Percentiles rank a stretch among this genome's conserved stretches.
Evolutionary conservation across 2,113 vertebrate species (phyloP).

Genomic region (Cardinalis cardinalis): DNA sequence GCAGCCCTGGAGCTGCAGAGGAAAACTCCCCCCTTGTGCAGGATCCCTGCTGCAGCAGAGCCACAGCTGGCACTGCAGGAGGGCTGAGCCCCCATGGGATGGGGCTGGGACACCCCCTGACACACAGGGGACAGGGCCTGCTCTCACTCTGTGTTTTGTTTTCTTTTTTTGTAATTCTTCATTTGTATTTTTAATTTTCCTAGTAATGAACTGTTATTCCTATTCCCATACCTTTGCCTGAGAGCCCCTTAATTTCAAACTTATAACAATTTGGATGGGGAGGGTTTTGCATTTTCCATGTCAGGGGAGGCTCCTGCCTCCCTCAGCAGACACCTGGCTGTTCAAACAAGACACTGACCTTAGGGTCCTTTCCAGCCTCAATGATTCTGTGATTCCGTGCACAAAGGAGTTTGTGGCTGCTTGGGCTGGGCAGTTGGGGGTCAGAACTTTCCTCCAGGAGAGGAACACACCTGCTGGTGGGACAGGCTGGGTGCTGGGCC

Average conservation of each 20-base stretch:
- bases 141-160: too few species aligned
- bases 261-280: accelerated
- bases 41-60: not conserved
- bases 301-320: not conserved
- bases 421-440: not conserved
- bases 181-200: not conserved
- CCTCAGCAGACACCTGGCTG: not conserved
- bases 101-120: too few species aligned
- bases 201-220: not conserved
- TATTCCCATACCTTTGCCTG: not conserved
- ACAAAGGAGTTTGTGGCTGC: not conserved
- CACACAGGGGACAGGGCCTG: too few species aligned
- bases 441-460: not conserved
- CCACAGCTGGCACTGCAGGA: too few species aligned
- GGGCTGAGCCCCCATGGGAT: too few species aligned
- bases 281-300: not conserved
- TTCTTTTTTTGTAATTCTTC: too few species aligned
- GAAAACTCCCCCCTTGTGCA: not conserved
- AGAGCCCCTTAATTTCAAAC: not conserved
- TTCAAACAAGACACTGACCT: not conserved
- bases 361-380: not conserved
- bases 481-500: not conserved
- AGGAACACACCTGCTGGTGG: not conserved
- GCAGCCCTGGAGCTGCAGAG: not conserved
- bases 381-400: not conserved